A percentile compares a stretch with the other conserved stretches of the same genome.
Conservation (phyloP, 2,888 invertebrate species). For the Margaritifera margaritifera region DNA sequence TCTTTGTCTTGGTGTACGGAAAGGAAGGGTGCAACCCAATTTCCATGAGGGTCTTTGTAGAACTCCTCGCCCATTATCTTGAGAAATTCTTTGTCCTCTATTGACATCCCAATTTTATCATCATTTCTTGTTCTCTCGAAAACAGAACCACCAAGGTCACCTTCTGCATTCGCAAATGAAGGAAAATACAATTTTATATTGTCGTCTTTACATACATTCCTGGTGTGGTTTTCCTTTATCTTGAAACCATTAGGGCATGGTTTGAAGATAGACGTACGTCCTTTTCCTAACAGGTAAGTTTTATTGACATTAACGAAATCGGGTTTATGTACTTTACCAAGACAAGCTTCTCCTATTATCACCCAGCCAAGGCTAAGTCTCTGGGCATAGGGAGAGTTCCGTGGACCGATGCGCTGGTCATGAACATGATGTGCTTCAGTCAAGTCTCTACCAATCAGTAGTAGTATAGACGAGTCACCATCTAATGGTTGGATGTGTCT, state of each 20-base stretch:
- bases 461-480: not conserved
- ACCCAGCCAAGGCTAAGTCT: slow-evolving; percentile 20
- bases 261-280: too few species aligned
- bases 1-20: slow-evolving; percentile 5
- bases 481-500: slow-evolving; percentile 2
- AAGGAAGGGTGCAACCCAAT: slow-evolving; percentile 31
- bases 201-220: too few species aligned
- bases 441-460: slow-evolving; percentile 25
- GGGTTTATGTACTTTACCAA: slow-evolving; percentile 15
- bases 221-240: too few species aligned
- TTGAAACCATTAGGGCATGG: too few species aligned
- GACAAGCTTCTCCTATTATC: slow-evolving; percentile 19
- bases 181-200: too few species aligned
- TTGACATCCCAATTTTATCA: slow-evolving; percentile 6
- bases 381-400: slow-evolving; percentile 13
- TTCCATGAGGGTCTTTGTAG: slow-evolving; percentile 12
- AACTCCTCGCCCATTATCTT: slow-evolving; percentile 23
- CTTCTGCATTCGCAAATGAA: too few species aligned
- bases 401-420: slow-evolving; percentile 10
- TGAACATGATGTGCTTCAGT: slow-evolving; percentile 22
- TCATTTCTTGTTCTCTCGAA: too few species aligned
- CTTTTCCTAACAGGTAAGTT: too few species aligned
- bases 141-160: too few species aligned
- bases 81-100: slow-evolving; percentile 20
- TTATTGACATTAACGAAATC: too few species aligned